Evolutionary conservation across 2,113 vertebrate species (phyloP), one percentile per base, ranked within the genome.

Genomic region (Brienomyrus longianalis): DNA sequence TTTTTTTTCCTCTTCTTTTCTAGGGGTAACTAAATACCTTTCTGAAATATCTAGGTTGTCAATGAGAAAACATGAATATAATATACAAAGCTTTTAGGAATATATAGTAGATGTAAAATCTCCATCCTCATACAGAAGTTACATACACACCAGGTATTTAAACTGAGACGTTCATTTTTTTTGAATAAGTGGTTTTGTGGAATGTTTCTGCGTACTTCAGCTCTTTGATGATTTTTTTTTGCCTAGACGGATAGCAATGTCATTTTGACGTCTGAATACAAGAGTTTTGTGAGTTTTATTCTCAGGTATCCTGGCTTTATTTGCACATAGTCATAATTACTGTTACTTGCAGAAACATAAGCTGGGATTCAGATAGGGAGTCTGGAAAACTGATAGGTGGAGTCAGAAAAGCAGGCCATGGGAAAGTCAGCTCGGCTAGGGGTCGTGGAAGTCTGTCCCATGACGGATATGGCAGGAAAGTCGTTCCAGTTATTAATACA

Each of bases 1-100:
- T 86, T 50, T 86, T 50, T 85, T 31, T 86, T n/a, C 23, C 23
- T 85, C 47, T 50, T 86, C 47, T n/a, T 87, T 87, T 87, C 27
- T 35, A 35, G 50, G n/a, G 85, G 23, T 54, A 54, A 87, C 27
- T 87, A 54, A 52, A 52, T 31, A 86, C 35, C 15, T 80, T 80
- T 80, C 74, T 80, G 35, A 80, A 80, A 80, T 43, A 80, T 80
- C 31, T 43, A 39, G 35, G 74, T 80, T 80, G 74, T 80, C 74
- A 80, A 80, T 43, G 74, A 80, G 15, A 43, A 80, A 80, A 39
- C 74, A 43, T 80, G 35, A 77, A 80, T 80, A 19, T 39, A 80
- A 43, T 80, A 19, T 77, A 19, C 70, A 19, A 77, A 77, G 27
- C 31, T 27, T 66, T 66, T 66, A 27, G 62, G 62, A 66, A 62